Evolutionary conservation across 2,888 invertebrate genomes (phyloP), one percentile per base, ranked within the genome.

Genomic region (Conus canariensis): DNA sequence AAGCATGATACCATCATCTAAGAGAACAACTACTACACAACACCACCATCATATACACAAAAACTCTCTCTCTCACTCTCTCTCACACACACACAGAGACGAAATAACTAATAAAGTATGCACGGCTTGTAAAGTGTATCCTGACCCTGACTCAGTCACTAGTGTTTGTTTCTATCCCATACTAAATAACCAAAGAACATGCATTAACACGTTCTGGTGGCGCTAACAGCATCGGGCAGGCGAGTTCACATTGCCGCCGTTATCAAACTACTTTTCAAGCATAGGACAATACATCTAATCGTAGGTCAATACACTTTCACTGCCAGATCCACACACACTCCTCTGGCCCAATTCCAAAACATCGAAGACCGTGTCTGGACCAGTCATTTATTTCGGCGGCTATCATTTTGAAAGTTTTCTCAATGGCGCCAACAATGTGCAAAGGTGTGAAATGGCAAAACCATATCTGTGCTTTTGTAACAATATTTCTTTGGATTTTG

Each of bases 321-420:
- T 67, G 60, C 85, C 56, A n/a, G 85, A 59, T 87, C 64, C 67
- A 22, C 59, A 70, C 67, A 8, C 67, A 22, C 45, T 45, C 22
- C 86, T 4, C 70, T 89, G 89, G 89, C 64, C 89, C 12, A 25
- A 30, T 64, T 88, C 88, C 88, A 89, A 88, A 88, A 64, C 25
- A 56, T 45, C 45, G 14, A 14, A 74, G 67, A 89, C 89, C 89
- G 70, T 83, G 91, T 91, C 90, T 89, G 85, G 87, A 90, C 91
- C 59, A 85, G 89, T 89, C 60, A 10, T 56, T 12, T 67, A 19
- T 87, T 91, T 91, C 45, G 89, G 91, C 91, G 91, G 90, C 89
- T 89, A 82, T 80, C 58, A 25, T 64, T 25, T 83, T 83, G 59
- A 60, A 87, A 77, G 77, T 77, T 77, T 14, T 77, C 16, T 70